A percentile compares a stretch with the other conserved stretches of the same genome.
phyloP scores from a whole-genome alignment of 2,113 vertebrate species.

The Salvelinus namaycush region DNA sequence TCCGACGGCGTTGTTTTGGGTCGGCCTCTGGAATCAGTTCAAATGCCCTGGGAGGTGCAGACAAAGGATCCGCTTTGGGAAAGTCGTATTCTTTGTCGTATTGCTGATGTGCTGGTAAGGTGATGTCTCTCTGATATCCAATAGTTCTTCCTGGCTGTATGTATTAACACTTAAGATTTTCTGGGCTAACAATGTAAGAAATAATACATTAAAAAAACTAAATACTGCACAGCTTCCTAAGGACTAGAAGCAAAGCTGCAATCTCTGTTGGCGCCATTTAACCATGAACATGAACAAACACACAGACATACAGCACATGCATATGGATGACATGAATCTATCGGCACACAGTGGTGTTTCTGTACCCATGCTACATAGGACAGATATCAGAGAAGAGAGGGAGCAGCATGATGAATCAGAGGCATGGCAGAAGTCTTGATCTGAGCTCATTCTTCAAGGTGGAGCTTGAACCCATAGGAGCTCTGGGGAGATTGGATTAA shows the following conservation, averaged over 20 bases:
- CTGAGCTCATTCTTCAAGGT: background rate
- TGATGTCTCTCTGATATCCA: too few species aligned
- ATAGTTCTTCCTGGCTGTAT: too few species aligned
- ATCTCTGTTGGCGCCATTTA: background rate
- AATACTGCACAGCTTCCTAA: too few species aligned
- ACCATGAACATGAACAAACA: background rate
- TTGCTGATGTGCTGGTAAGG: too few species aligned
- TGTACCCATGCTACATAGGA: background rate
- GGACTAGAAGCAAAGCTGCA: too few species aligned
- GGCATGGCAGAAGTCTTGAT: background rate
- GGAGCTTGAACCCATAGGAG: background rate
- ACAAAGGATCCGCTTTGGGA: too few species aligned
- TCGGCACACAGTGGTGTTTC: conserved; percentile 1
- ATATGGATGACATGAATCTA: conserved; percentile 16
- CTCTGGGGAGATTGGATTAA: conserved; percentile 20
- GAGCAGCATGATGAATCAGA: background rate
- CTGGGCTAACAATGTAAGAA: too few species aligned
- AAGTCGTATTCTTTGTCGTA: too few species aligned
- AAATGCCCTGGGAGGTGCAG: too few species aligned
- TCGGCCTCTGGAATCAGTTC: too few species aligned
- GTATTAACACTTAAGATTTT: too few species aligned
- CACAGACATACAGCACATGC: background rate
- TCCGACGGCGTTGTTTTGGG: too few species aligned
- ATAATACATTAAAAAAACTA: background rate
- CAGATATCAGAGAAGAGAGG: conserved; percentile 6